A percentile compares a stretch with the other conserved stretches of the same genome.
Conservation (phyloP, 2,888 invertebrate species). For the Shargacucullia verbasci region DNA sequence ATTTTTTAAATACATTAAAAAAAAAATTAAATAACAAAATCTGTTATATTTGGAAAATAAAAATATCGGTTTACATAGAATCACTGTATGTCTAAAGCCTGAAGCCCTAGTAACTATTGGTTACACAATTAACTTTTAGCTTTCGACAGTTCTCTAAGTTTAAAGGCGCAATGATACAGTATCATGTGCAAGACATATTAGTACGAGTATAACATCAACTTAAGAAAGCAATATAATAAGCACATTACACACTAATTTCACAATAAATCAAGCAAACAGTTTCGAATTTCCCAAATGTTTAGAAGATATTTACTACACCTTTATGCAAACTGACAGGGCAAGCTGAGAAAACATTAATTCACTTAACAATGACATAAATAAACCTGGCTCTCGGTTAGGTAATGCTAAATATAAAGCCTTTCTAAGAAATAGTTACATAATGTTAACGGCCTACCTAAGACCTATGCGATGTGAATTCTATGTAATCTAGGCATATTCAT, state of each 20-base stretch:
- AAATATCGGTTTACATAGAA: too few species aligned
- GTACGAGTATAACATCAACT: not conserved
- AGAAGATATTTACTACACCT: conserved; percentile 37
- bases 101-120: too few species aligned
- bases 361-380: conserved; percentile 60
- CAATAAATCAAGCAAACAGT: conserved; percentile 40
- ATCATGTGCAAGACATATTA: not conserved
- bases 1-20: too few species aligned
- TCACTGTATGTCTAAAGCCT: too few species aligned
- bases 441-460: conserved; percentile 33
- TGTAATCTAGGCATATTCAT: conserved; percentile 49
- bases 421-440: conserved; percentile 52
- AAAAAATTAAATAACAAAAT: too few species aligned
- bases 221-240: conserved; percentile 17
- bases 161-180: too few species aligned
- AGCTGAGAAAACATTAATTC: conserved; percentile 57
- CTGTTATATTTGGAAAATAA: too few species aligned
- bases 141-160: too few species aligned
- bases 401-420: conserved; percentile 48
- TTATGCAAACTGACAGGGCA: conserved; percentile 34
- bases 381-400: conserved; percentile 46
- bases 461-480: conserved; percentile 44
- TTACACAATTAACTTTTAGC: too few species aligned
- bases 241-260: conserved; percentile 29
- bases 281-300: conserved; percentile 43